Conservation (phyloP, 2,888 invertebrate species). For the Pseudococcus jackbeardsleyi region DNA sequence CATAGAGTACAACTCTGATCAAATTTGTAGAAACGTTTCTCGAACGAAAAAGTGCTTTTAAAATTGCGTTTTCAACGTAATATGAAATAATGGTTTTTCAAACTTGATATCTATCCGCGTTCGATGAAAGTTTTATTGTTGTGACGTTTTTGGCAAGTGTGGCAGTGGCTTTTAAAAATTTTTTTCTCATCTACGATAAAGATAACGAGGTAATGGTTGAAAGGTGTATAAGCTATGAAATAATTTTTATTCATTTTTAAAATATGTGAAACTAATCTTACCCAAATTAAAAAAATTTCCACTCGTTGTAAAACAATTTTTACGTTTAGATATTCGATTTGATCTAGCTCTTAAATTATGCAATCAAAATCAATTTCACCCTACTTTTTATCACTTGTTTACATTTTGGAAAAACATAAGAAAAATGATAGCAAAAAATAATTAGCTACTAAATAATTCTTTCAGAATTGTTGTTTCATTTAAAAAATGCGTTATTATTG, state of each 20-base stretch:
- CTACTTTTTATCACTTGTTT: too few species aligned
- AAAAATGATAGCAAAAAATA: too few species aligned
- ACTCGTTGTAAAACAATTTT: too few species aligned
- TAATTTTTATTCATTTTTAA: background rate
- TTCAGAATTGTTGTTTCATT: too few species aligned
- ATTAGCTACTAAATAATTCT: too few species aligned
- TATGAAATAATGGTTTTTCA: slow-evolving; percentile 21
- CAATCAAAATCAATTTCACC: too few species aligned
- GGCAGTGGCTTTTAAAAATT: background rate
- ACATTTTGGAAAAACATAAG: too few species aligned
- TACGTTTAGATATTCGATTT: too few species aligned
- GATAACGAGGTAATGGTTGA: background rate
- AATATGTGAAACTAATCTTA: too few species aligned
- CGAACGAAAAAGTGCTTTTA: slow-evolving; percentile 38
- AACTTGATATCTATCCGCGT: slow-evolving; percentile 12
- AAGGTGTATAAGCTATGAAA: background rate
- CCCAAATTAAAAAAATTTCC: too few species aligned
- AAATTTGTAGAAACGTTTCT: slow-evolving; percentile 40
- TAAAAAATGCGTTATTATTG: too few species aligned
- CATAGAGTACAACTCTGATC: slow-evolving; percentile 19
- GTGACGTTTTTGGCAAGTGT: background rate
- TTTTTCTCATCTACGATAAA: background rate
- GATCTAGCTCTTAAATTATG: too few species aligned
- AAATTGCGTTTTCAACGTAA: slow-evolving; percentile 33
- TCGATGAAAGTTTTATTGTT: background rate